Percentiles rank a stretch among this genome's conserved stretches.
These are phyloP conservation scores for Ophiothrix spiculata DNA, from an alignment of 35 echinoderm and acorn worm genomes.

Conservation along the genomic window DNA sequence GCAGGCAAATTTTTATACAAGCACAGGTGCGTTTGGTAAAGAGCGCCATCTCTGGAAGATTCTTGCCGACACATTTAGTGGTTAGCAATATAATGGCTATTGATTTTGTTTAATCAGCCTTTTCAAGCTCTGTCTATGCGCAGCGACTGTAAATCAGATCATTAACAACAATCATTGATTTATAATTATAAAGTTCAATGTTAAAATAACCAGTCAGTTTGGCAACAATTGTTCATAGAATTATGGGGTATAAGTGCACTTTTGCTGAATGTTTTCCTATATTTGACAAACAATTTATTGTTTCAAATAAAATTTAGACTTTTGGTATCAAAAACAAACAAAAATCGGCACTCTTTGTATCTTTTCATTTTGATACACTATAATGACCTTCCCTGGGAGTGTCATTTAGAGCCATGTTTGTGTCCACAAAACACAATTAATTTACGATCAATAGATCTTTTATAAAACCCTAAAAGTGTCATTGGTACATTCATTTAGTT, in stretches of 20 bases:
- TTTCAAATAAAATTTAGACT: background rate
- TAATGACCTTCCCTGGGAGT: background rate
- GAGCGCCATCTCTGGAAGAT: background rate
- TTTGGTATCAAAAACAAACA: background rate
- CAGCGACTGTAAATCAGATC: background rate
- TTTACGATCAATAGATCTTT: background rate
- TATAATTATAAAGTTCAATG: background rate
- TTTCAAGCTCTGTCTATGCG: background rate
- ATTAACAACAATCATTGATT: constrained; percentile 6
- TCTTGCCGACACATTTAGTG: background rate
- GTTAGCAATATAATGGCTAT: background rate
- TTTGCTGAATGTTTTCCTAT: background rate
- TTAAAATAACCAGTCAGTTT: background rate
- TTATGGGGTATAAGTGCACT: background rate
- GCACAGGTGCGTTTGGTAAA: background rate
- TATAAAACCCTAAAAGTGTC: background rate
- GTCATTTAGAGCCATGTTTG: background rate
- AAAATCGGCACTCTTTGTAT: background rate
- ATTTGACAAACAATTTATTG: background rate
- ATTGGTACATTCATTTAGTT: background rate
- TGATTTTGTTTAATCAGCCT: background rate
- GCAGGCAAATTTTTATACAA: background rate
- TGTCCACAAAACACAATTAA: background rate
- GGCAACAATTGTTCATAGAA: background rate
- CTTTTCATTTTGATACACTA: background rate